Base-by-base conservation (phyloP, 2,888 invertebrate genomes). In the Aquatica leii region DNA sequence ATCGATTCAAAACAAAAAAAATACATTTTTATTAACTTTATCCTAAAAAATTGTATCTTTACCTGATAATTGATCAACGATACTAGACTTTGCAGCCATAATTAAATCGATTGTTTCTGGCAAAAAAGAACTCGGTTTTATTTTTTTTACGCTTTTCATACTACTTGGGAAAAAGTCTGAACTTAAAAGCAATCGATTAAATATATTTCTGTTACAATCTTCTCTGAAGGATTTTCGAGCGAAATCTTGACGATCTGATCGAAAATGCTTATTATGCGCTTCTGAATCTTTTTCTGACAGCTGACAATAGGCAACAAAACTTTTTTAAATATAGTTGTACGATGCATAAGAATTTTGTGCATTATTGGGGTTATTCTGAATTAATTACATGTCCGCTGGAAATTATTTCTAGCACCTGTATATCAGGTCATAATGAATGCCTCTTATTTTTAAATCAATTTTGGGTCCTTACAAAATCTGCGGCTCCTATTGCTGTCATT, bases 381-480 rank as follows among this genome's bases (percentile, higher is more conserved):
- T 48, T 11, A 9, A 48, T 48, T 20, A n/a, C 1, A 17, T 48
- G 3, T 3, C 66, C 65, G 57, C 70, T 67, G 2, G 68, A 70
- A 17, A 70, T 68, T 11, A 67, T 65, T 72, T 77, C 71, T 21
- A 77, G 66, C 76, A 70, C 59, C 71, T 67, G 35, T 72, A 56
- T 54, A 76, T 75, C 46, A 76, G 21, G 12, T 70, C 52, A 55
- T 56, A 59, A 63, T 67, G 62, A n/a, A 78, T 56, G 0, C 74
- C 76, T 48, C 78, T 79, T 21, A 78, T 77, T 61, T 70, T 67
- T 34, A 78, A 68, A 31, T 69, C 40, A 59, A 8, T 34, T 69
- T 43, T 5, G 66, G 54, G 54, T 73, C 43, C 3, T 40, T 56
- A 66, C 69, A 73, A 68, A 71, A 72, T 51, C 70, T 57, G 20